Conservation (phyloP, 2,113 vertebrate species). For the Sminthopsis crassicaudata region DNA sequence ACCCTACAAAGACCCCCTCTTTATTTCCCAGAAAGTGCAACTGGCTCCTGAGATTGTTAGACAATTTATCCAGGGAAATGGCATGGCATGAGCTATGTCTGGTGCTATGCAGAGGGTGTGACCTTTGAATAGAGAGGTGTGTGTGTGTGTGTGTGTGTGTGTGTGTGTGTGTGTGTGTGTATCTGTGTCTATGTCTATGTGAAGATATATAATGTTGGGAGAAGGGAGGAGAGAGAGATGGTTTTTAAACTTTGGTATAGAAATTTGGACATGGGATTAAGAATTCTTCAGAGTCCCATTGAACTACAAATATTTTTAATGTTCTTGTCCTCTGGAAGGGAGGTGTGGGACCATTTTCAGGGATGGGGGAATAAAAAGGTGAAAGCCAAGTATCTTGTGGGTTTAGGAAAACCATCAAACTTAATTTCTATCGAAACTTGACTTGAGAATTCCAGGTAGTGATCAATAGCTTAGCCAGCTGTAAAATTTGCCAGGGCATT, state of each 20-base stretch:
- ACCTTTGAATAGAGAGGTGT: background rate
- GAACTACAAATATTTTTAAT: background rate
- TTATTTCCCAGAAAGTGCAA: background rate
- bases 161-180: background rate
- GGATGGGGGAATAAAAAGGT: background rate
- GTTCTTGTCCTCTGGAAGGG: background rate
- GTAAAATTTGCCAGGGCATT: background rate
- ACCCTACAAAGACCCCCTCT: background rate
- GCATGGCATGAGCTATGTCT: background rate
- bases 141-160: background rate
- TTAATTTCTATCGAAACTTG: background rate
- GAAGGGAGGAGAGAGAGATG: background rate
- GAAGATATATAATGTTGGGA: background rate
- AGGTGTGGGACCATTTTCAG: background rate
- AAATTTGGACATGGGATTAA: conserved; percentile 10
- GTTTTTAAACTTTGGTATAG: background rate
- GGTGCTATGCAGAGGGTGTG: background rate
- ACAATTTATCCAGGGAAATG: background rate
- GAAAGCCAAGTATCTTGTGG: background rate
- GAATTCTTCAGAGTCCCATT: background rate
- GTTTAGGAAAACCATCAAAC: background rate
- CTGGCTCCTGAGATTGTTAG: background rate
- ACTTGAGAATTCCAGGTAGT: background rate
- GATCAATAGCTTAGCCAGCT: background rate
- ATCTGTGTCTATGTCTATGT: background rate